Percentiles rank a stretch among this genome's conserved stretches.
phyloP scores from a whole-genome alignment of 2,888 invertebrate genomes.

The Hydropsyche betteni region DNA sequence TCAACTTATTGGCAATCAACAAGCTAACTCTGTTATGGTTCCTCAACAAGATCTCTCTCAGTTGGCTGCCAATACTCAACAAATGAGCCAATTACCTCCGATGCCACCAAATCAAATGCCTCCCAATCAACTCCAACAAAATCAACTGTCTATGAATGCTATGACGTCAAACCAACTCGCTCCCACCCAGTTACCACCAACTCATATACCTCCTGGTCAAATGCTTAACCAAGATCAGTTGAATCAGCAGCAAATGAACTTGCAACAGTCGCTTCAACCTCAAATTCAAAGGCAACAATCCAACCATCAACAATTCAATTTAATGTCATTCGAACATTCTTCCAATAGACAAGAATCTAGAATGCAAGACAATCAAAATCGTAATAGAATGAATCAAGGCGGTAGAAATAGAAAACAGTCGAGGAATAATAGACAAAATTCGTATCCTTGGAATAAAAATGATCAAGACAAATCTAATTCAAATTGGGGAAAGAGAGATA shows the following conservation, averaged over 20 bases:
- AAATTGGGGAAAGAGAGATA: constrained; percentile 44
- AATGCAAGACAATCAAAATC: constrained; percentile 37
- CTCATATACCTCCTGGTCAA: constrained; percentile 38
- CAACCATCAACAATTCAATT: constrained; percentile 20
- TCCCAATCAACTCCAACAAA: constrained; percentile 28
- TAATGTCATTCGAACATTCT: constrained; percentile 26
- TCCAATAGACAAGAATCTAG: constrained; percentile 35
- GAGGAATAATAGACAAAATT: constrained; percentile 42
- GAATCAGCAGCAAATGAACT: constrained; percentile 35
- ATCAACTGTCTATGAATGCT: constrained; percentile 35
- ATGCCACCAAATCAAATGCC: constrained; percentile 33
- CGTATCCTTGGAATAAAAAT: constrained; percentile 47
- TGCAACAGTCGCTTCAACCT: constrained; percentile 26
- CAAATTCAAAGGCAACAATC: background rate
- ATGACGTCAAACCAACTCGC: constrained; percentile 36
- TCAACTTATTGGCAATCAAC: background rate
- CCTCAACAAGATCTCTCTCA: constrained; percentile 22
- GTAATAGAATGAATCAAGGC: constrained; percentile 37
- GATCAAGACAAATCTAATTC: constrained; percentile 44
- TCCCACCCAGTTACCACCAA: constrained; percentile 21
- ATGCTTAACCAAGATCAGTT: constrained; percentile 33
- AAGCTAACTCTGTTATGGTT: constrained; percentile 22
- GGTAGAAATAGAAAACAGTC: constrained; percentile 40
- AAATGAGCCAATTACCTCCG: constrained; percentile 29
- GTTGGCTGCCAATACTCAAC: constrained; percentile 15